Percentiles rank a stretch among this genome's conserved stretches.
phyloP scores from a whole-genome alignment of 37 sponge, comb jelly and placozoan genomes.

The Ephydatia muelleri region DNA sequence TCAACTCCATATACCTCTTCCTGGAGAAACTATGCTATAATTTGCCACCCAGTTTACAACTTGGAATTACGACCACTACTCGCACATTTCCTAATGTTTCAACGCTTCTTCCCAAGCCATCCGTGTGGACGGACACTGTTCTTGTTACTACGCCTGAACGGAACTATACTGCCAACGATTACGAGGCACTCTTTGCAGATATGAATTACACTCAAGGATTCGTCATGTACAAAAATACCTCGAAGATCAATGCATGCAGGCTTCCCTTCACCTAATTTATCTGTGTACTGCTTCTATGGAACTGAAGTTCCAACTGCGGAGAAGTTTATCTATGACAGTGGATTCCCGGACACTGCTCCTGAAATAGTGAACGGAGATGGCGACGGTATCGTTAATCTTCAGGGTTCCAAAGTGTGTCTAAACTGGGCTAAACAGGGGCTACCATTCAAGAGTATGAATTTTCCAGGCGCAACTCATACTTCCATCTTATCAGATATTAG shows the following conservation, averaged over 20 bases:
- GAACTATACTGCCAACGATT: slow-evolving; percentile 73
- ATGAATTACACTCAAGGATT: slow-evolving; percentile 31
- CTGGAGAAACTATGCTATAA: too few relatives aligned
- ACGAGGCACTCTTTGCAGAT: slow-evolving; percentile 51
- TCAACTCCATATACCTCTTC: too few relatives aligned
- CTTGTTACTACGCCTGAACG: slow-evolving; percentile 6
- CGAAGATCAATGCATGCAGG: slow-evolving; percentile 24
- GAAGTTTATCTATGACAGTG: not conserved
- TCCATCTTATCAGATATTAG: slow-evolving; percentile 16
- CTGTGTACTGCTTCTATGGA: slow-evolving; percentile 62
- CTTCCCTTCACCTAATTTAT: slow-evolving; percentile 46
- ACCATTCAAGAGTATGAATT: not conserved
- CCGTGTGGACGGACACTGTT: not conserved
- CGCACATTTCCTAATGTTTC: not conserved
- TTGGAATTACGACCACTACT: too few relatives aligned
- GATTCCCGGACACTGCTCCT: too few relatives aligned
- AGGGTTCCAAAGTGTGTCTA: slow-evolving; percentile 56
- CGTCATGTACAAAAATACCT: slow-evolving; percentile 22
- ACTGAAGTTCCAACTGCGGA: too few relatives aligned
- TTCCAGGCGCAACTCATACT: slow-evolving; percentile 15
- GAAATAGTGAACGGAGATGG: slow-evolving; percentile 43
- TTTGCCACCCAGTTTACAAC: too few relatives aligned
- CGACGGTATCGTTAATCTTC: slow-evolving; percentile 71
- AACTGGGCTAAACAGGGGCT: slow-evolving; percentile 24
- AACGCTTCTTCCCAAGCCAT: slow-evolving; percentile 14